Evolutionary conservation across 2,113 vertebrate genomes (phyloP).

Genomic region (Sinocyclocheilus anshuiensis): DNA sequence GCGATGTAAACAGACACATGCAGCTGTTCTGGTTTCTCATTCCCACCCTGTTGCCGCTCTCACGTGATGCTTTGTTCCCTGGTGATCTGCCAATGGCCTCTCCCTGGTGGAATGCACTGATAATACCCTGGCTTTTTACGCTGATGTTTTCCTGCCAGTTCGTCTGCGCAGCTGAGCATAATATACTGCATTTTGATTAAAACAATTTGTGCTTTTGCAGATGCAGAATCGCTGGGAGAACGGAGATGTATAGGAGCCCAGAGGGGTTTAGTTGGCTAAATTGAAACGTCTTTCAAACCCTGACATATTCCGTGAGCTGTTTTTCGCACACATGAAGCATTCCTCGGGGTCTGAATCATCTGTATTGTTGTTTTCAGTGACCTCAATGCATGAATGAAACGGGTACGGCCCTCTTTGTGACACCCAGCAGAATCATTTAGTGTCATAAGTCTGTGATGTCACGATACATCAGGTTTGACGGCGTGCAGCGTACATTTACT

Average conservation of each 20-base stretch:
- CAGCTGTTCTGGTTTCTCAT: not conserved
- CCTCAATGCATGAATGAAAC: constrained; percentile 25
- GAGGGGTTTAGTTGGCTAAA: constrained; percentile 16
- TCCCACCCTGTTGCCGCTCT: not conserved
- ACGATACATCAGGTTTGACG: constrained; percentile 27
- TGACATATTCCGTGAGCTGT: constrained; percentile 12
- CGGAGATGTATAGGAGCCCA: not conserved
- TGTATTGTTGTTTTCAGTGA: constrained; percentile 40
- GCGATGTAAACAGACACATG: not conserved
- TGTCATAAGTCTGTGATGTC: not conserved
- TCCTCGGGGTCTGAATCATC: constrained; percentile 15
- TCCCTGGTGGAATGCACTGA: constrained; percentile 64
- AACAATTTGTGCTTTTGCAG: constrained; percentile 41
- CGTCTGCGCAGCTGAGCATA: constrained; percentile 43
- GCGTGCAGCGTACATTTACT: not conserved
- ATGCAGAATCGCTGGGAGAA: constrained; percentile 17
- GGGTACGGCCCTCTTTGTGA: not conserved
- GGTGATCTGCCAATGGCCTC: constrained; percentile 54
- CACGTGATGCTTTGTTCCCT: not conserved
- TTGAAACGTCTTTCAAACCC: constrained; percentile 30
- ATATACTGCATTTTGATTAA: constrained; percentile 53
- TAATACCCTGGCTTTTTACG: constrained; percentile 61
- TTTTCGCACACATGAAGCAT: not conserved
- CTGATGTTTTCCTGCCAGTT: constrained; percentile 56
- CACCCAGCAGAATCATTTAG: constrained; percentile 29